Percentiles rank a stretch among this genome's conserved stretches.
phyloP scores from a whole-genome alignment of 2,113 vertebrate species.

The Alethe castanea region DNA sequence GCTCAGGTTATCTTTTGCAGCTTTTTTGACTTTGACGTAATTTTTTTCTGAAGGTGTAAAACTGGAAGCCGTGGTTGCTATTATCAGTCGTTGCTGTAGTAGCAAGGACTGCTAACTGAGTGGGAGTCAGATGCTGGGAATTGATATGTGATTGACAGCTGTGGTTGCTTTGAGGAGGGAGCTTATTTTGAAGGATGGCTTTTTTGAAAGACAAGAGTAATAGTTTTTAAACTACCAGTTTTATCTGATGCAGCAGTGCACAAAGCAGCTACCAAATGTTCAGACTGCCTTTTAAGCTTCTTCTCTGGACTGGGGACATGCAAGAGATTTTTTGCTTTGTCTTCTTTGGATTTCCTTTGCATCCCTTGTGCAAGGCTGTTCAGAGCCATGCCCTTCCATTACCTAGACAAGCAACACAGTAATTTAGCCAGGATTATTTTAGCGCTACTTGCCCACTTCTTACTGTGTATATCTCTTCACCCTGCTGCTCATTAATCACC shows the following conservation, averaged over 20 bases:
- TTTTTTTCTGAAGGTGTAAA: background rate
- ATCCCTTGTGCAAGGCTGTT: background rate
- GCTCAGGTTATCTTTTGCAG: background rate
- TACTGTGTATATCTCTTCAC: constrained; percentile 34
- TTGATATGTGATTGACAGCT: background rate
- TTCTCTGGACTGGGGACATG: background rate
- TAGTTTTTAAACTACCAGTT: background rate
- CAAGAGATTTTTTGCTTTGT: background rate
- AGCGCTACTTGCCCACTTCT: constrained; percentile 11
- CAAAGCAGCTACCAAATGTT: background rate
- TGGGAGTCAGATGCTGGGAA: background rate
- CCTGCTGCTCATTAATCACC: constrained; percentile 24
- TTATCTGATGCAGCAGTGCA: background rate
- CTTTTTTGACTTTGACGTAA: background rate
- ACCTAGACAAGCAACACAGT: background rate
- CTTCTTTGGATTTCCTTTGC: background rate
- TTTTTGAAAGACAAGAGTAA: background rate
- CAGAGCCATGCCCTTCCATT: background rate
- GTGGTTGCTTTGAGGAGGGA: background rate
- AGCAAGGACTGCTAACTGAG: background rate
- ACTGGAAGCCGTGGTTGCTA: background rate
- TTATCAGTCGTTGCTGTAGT: background rate
- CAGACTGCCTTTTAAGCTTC: background rate
- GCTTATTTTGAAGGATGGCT: background rate
- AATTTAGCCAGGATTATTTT: constrained; percentile 38